phyloP scores from a whole-genome alignment of 2,888 invertebrate species.

The Mamestra brassicae region DNA sequence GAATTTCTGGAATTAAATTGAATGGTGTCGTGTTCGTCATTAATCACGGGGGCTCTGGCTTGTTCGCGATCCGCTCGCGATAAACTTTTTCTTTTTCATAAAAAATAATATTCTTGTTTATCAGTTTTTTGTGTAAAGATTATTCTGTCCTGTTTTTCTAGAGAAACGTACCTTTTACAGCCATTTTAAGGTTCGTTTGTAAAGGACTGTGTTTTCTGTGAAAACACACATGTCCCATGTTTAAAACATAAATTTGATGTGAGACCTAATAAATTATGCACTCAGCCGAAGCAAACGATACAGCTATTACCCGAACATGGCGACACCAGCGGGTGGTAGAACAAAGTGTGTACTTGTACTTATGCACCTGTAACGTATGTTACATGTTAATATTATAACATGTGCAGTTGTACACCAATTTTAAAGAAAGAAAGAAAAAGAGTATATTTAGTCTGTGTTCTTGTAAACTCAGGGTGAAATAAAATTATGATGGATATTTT shows the following conservation, averaged over 20 bases:
- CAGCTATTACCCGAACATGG: slow-evolving; percentile 35
- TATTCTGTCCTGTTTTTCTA: slow-evolving; percentile 33
- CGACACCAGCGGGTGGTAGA: slow-evolving; percentile 13
- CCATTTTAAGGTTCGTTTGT: not conserved
- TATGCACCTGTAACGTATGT: slow-evolving; percentile 9
- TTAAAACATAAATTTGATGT: slow-evolving; percentile 56
- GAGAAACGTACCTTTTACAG: not conserved
- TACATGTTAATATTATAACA: slow-evolving; percentile 3
- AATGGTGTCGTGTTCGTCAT: slow-evolving; percentile 82
- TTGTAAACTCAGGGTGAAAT: no score
- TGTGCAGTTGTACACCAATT: not conserved
- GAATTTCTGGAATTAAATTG: slow-evolving; percentile 82
- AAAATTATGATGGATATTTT: no score
- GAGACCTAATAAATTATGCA: slow-evolving; percentile 61
- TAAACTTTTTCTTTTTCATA: slow-evolving; percentile 75
- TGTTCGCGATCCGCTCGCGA: slow-evolving; percentile 72
- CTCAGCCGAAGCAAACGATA: slow-evolving; percentile 55
- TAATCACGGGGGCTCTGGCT: slow-evolving; percentile 80
- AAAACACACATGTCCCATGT: slow-evolving; percentile 45
- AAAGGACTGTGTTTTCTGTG: slow-evolving; percentile 11
- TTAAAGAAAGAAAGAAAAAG: not conserved
- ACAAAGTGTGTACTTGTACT: slow-evolving; percentile 17
- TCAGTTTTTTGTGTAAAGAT: slow-evolving; percentile 53
- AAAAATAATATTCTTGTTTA: slow-evolving; percentile 62
- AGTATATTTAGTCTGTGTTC: no score